Evolutionary conservation across 2,113 vertebrate species (phyloP).

Genomic region (Lepus americanus): DNA sequence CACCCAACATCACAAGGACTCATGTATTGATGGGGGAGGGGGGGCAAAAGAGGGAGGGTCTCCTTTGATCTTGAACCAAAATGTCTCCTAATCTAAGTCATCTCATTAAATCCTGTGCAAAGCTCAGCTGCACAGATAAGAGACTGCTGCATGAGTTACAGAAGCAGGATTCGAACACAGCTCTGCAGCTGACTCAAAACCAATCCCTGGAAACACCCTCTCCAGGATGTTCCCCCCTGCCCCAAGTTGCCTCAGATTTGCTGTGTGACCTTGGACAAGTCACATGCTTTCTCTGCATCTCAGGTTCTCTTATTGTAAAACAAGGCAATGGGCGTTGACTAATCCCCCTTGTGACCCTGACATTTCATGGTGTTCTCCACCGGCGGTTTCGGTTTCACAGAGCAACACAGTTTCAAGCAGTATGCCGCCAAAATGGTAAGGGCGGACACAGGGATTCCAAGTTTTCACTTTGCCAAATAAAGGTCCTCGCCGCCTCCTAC

Average conservation of each 20-base stretch:
- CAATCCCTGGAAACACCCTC: accelerated
- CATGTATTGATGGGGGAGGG: neutral
- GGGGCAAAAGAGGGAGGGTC: neutral
- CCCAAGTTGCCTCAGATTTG: neutral
- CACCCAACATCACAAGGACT: neutral
- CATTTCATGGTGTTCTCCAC: neutral
- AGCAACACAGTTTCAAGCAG: neutral
- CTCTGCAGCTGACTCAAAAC: neutral
- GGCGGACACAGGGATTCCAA: neutral
- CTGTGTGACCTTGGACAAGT: neutral
- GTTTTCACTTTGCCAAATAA: slow-evolving; percentile 2
- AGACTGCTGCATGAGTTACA: neutral
- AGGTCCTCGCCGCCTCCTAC: neutral
- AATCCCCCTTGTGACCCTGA: neutral
- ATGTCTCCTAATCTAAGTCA: neutral
- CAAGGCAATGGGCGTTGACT: neutral
- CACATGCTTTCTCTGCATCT: neutral
- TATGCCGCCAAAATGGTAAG: neutral
- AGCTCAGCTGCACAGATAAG: neutral
- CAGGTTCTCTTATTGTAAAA: neutral
- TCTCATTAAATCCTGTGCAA: neutral
- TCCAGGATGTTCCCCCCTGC: neutral
- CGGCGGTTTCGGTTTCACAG: neutral
- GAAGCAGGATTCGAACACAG: neutral
- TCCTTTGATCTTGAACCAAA: neutral